phyloP scores from a whole-genome alignment of 2,113 vertebrate species.

The Tupaia tana region DNA sequence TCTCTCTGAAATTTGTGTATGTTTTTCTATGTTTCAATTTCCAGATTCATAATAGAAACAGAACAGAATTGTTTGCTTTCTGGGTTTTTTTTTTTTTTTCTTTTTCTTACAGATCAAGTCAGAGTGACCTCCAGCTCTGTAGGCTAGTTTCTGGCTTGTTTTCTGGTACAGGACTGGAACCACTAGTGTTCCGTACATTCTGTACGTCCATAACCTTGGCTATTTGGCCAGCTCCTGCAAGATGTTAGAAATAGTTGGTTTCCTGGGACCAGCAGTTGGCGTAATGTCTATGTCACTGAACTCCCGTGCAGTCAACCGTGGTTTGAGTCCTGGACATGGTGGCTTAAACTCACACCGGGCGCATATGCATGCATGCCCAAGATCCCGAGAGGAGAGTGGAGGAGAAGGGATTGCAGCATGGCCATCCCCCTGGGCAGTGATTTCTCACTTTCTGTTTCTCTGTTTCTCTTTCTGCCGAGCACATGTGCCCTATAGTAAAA shows the following conservation, averaged over 20 bases:
- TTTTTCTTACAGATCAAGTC: not conserved
- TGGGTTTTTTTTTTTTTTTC: not conserved
- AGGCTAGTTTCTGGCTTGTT: not conserved
- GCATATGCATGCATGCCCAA: too few species aligned
- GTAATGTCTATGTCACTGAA: too few species aligned
- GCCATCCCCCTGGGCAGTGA: too few species aligned
- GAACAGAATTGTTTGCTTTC: not conserved
- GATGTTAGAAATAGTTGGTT: not conserved
- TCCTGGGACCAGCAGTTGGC: not conserved
- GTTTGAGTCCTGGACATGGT: too few species aligned
- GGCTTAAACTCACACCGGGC: too few species aligned
- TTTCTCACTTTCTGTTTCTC: too few species aligned
- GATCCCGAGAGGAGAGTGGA: too few species aligned
- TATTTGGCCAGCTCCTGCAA: not conserved
- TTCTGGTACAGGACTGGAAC: too few species aligned
- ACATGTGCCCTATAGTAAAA: too few species aligned
- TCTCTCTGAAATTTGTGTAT: not conserved
- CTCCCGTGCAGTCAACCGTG: too few species aligned
- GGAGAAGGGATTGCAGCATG: too few species aligned
- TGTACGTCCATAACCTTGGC: not conserved
- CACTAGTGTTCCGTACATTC: fast-evolving
- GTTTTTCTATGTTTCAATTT: not conserved
- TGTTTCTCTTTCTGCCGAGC: too few species aligned
- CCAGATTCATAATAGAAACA: not conserved
- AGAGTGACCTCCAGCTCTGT: not conserved